Conservation (phyloP, 2,888 invertebrate genomes). For the Eudasyphora cyanicolor region DNA sequence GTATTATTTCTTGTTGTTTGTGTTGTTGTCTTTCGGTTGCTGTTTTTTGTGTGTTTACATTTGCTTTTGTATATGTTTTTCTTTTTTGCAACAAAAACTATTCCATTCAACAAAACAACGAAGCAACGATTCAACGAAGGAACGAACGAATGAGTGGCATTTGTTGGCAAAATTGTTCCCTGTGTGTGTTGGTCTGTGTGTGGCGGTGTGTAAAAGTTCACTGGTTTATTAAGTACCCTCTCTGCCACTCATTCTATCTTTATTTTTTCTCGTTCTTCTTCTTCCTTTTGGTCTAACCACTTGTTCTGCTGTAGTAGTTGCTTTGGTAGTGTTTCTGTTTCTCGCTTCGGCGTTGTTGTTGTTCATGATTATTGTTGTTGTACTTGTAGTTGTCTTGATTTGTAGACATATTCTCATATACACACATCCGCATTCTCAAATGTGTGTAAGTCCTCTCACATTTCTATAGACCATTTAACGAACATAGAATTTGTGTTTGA, state of each 20-base stretch:
- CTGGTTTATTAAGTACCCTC: slow-evolving; percentile 59
- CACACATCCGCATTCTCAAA: background rate
- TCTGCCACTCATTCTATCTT: background rate
- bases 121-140: background rate
- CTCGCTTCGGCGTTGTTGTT: no score
- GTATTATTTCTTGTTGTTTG: background rate
- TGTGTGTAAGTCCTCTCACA: background rate
- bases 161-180: background rate
- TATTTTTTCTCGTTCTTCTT: background rate
- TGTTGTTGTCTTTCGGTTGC: background rate
- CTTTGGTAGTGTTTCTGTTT: no score
- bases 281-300: background rate
- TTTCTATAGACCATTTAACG: background rate
- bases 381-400: slow-evolving; percentile 19
- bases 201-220: slow-evolving; percentile 46
- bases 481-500: background rate
- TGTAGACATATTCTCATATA: slow-evolving; percentile 6
- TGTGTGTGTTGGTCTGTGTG: background rate
- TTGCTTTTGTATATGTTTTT: slow-evolving; percentile 18
- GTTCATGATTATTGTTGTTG: background rate
- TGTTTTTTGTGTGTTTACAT: background rate
- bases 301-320: slow-evolving; percentile 2
- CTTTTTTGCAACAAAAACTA: slow-evolving; percentile 21
- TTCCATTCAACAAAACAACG: background rate
- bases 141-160: slow-evolving; percentile 18